A percentile compares a stretch with the other conserved stretches of the same genome.
These are phyloP conservation scores for Pedicia rivosa DNA, from an alignment of 2,888 invertebrate genomes.

Conservation along the genomic window DNA sequence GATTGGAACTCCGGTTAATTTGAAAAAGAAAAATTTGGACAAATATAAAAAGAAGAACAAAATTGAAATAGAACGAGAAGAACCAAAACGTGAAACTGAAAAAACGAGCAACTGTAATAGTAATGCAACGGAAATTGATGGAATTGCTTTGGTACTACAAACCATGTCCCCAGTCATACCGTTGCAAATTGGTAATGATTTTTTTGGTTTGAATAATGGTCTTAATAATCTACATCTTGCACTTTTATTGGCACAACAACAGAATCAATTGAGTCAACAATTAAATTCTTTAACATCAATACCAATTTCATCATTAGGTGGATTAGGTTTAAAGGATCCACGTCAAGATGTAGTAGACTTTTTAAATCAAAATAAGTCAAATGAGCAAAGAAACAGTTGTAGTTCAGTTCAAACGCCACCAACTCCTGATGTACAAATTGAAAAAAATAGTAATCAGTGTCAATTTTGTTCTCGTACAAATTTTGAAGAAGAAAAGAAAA, in stretches of 20 bases:
- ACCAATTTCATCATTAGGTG: no score
- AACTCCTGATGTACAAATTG: no score
- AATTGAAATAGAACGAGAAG: neutral
- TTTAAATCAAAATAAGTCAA: slow-evolving; percentile 2
- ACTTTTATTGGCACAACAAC: slow-evolving; percentile 26
- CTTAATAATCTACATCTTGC: slow-evolving; percentile 30
- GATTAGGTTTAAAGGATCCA: no score
- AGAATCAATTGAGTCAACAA: slow-evolving; percentile 15
- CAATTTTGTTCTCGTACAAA: no score
- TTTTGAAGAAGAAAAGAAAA: no score
- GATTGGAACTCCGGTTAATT: slow-evolving; percentile 29
- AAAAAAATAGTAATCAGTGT: no score
- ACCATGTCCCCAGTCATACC: slow-evolving; percentile 22
- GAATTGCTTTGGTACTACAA: slow-evolving; percentile 28
- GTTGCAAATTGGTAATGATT: slow-evolving; percentile 26
- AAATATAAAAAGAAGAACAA: neutral
- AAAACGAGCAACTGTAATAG: neutral
- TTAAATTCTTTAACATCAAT: slow-evolving; percentile 2
- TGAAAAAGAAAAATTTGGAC: slow-evolving; percentile 11
- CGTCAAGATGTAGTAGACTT: no score
- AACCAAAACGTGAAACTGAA: neutral
- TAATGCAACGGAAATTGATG: slow-evolving; percentile 18
- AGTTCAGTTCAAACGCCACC: no score
- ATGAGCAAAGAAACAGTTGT: no score
- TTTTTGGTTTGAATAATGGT: slow-evolving; percentile 26